These are phyloP conservation scores for Catalaphyllia jardinei DNA, from an alignment of 64 coral and sea anemone species.

Conservation along the genomic window DNA sequence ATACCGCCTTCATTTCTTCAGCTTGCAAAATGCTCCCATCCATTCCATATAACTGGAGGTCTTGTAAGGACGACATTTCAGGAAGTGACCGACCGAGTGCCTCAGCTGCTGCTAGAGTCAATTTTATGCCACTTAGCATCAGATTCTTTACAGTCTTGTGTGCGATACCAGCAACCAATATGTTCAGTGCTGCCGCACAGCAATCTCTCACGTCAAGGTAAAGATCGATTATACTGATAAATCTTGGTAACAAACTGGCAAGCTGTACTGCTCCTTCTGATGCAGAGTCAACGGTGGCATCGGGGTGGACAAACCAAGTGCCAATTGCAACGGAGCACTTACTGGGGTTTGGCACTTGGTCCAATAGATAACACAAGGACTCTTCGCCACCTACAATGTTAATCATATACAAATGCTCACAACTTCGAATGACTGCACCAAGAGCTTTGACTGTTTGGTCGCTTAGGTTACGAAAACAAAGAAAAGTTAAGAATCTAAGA, in stretches of 20 bases:
- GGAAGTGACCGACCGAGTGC: conserved; percentile 1
- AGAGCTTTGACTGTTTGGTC: too few relatives aligned
- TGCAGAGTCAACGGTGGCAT: background rate
- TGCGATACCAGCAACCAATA: background rate
- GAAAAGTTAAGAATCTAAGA: background rate
- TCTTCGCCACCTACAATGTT: background rate
- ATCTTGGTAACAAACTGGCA: background rate
- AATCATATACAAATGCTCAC: background rate
- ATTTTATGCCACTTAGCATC: background rate
- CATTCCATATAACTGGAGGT: background rate
- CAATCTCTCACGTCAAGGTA: background rate
- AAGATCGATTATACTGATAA: background rate
- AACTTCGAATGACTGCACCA: background rate
- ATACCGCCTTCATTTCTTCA: background rate
- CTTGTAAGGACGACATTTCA: background rate
- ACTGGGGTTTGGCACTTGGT: background rate
- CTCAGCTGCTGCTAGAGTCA: background rate
- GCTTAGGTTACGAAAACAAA: background rate
- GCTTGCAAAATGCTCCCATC: background rate
- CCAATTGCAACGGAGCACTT: background rate
- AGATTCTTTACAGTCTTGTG: background rate
- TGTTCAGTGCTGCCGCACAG: background rate
- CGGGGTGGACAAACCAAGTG: background rate
- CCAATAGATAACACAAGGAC: background rate
- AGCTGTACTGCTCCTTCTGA: background rate